Evolutionary conservation across 2,113 vertebrate genomes (phyloP).

Genomic region (Astatotilapia flaviijosephi): DNA sequence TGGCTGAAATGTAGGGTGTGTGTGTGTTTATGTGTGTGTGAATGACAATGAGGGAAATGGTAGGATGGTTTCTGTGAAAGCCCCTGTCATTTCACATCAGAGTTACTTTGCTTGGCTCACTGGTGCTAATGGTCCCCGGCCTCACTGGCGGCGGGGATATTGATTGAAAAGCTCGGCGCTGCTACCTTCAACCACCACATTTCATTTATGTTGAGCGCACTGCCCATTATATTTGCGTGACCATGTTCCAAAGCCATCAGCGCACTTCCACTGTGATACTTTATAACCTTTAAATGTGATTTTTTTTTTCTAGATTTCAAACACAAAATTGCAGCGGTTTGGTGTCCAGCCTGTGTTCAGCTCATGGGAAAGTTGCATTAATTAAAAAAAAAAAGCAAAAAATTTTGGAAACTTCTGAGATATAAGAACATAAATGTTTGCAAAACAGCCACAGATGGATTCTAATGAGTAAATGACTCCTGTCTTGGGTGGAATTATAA

Average conservation of each 20-base stretch:
- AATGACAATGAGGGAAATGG: slow-evolving; percentile 32
- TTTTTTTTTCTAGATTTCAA: not conserved
- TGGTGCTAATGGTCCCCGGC: slow-evolving; percentile 47
- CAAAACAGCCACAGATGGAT: not conserved
- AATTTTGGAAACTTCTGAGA: not conserved
- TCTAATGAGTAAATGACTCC: not conserved
- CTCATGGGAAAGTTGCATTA: not conserved
- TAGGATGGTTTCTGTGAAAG: slow-evolving; percentile 48
- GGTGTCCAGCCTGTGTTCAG: not conserved
- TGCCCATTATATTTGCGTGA: not conserved
- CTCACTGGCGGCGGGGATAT: slow-evolving; percentile 16
- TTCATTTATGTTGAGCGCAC: not conserved
- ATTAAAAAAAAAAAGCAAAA: not conserved
- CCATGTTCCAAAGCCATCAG: not conserved
- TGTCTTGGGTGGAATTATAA: not conserved
- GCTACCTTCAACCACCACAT: not conserved
- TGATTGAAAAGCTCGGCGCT: slow-evolving; percentile 31
- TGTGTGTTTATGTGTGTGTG: not conserved
- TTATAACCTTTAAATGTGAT: not conserved
- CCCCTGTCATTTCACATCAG: slow-evolving; percentile 62
- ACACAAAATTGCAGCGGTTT: not conserved
- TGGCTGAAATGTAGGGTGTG: not conserved
- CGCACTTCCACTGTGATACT: not conserved
- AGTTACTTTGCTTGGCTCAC: slow-evolving; percentile 39
- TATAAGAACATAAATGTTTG: not conserved